phyloP scores from a whole-genome alignment of 2,888 invertebrate genomes.

The Deilephila elpenor region DNA sequence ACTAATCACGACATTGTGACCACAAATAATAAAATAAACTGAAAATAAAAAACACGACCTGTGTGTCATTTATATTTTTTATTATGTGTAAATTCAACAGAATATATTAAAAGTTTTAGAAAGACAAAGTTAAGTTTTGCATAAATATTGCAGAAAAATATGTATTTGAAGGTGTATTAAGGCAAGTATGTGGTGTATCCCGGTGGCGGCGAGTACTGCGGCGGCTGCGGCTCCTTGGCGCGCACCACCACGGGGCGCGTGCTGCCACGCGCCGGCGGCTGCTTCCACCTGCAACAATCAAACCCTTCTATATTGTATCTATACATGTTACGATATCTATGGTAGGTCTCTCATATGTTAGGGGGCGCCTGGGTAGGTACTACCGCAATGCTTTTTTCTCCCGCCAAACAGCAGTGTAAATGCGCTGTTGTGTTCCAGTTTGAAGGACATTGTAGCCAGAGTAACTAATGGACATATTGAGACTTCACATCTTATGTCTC shows the following conservation, averaged over 20 bases:
- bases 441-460: no score
- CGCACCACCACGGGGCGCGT: constrained; percentile 61
- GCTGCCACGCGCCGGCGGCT: constrained; percentile 60
- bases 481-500: no score
- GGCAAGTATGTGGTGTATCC: constrained; percentile 73
- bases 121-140: not conserved
- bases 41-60: constrained; percentile 3
- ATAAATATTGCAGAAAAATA: not conserved
- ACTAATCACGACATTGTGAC: constrained; percentile 64
- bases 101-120: not conserved
- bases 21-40: constrained; percentile 54
- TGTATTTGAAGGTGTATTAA: constrained; percentile 40
- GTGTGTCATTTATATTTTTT: constrained; percentile 16
- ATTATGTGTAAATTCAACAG: not conserved
- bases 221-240: constrained; percentile 61
- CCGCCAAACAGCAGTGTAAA: no score
- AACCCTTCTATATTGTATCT: no score
- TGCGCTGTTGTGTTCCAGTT: no score
- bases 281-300: constrained; percentile 68
- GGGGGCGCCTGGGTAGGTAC: no score
- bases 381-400: no score
- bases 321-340: no score
- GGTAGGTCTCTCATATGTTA: no score
- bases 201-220: constrained; percentile 75
- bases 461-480: no score